phyloP scores from a whole-genome alignment of 2,113 vertebrate genomes.

The Phylloscopus trochilus region DNA sequence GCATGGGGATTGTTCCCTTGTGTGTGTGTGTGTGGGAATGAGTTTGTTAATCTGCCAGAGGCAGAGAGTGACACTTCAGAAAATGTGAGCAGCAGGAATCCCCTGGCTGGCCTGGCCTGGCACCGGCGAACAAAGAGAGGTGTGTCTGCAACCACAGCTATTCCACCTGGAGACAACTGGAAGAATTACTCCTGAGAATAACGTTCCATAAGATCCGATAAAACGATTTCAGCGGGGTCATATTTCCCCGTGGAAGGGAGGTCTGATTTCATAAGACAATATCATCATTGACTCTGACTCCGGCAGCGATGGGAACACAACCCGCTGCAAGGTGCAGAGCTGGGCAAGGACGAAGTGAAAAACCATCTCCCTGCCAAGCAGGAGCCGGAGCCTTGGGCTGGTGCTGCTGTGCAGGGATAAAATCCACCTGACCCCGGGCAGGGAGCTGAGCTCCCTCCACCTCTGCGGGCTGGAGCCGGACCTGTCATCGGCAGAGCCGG shows the following conservation, averaged over 20 bases:
- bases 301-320: constrained; percentile 7
- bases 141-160: constrained; percentile 59
- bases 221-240: background rate
- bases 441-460: background rate
- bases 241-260: constrained; percentile 33
- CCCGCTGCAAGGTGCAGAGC: background rate
- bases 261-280: constrained; percentile 62
- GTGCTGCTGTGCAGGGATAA: background rate
- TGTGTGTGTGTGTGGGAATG: background rate
- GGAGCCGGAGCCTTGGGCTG: background rate
- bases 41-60: background rate
- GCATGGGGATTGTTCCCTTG: background rate
- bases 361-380: constrained; percentile 8
- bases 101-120: constrained; percentile 35
- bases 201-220: constrained; percentile 49
- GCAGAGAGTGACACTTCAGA: constrained; percentile 35
- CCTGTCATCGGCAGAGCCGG: background rate
- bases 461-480: background rate
- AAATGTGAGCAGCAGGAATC: constrained; percentile 54
- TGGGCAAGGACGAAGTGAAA: constrained; percentile 13
- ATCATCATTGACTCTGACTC: constrained; percentile 35
- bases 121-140: constrained; percentile 60
- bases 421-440: background rate
- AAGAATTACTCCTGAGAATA: constrained; percentile 17
- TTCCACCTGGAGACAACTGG: constrained; percentile 57